Evolutionary conservation across 1,140 invertebrate species (phyloP).

Genomic region (Andrena cerasifolii): DNA sequence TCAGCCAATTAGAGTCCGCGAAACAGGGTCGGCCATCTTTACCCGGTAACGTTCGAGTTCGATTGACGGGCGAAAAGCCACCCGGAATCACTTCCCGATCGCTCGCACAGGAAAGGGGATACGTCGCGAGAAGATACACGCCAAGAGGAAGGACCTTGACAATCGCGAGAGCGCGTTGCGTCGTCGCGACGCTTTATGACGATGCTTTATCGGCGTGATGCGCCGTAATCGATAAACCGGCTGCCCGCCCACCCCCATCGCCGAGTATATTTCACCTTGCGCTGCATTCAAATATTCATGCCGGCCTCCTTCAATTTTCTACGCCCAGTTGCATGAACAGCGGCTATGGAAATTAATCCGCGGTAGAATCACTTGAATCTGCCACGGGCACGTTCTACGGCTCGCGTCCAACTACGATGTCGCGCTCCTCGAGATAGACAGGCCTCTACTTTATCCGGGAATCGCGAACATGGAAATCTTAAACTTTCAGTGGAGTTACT

Average conservation of each 20-base stretch:
- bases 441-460: no score
- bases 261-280: conserved; percentile 56
- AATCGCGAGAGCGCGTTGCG: conserved; percentile 47
- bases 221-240: conserved; percentile 65
- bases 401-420: no score
- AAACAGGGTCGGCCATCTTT: background rate
- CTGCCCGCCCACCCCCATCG: conserved; percentile 51
- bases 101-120: background rate
- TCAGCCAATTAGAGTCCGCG: conserved; percentile 13
- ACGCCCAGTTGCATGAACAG: background rate
- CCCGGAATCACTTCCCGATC: no score
- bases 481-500: no score
- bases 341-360: background rate
- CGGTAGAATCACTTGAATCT: background rate
- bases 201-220: conserved; percentile 59
- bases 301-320: conserved; percentile 42
- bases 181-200: conserved; percentile 54
- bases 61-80: background rate
- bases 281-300: conserved; percentile 65
- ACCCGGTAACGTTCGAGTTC: conserved; percentile 6
- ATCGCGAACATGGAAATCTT: no score
- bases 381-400: background rate
- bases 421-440: no score
- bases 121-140: conserved; percentile 3
- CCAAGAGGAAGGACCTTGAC: conserved; percentile 62